Percentiles rank a stretch among this genome's conserved stretches.
phyloP scores from a whole-genome alignment of 2,797 vertebrate genomes.

The Argyrosomus regius region DNA sequence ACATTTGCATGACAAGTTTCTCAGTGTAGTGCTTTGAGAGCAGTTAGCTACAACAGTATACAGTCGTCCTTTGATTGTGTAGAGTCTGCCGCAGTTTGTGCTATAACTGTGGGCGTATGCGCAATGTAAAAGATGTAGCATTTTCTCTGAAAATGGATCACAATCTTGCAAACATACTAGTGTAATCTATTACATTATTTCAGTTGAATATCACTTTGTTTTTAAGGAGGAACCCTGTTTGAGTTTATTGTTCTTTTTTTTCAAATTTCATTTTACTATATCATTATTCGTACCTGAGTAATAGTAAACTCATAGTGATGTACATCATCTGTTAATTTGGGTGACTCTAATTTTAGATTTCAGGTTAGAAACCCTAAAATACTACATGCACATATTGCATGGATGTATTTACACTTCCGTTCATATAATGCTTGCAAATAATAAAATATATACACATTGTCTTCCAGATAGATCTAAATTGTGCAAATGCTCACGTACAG shows the following conservation, averaged over 20 bases:
- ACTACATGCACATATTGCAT: not conserved
- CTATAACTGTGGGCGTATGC: not conserved
- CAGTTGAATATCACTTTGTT: not conserved
- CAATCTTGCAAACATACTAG: not conserved
- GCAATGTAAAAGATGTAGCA: not conserved
- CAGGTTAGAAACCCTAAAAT: not conserved
- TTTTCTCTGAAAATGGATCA: not conserved
- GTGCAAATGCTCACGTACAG: slow-evolving; percentile 8
- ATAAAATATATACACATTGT: not conserved
- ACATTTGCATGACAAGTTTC: slow-evolving; percentile 82
- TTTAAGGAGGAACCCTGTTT: not conserved
- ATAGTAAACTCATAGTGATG: not conserved
- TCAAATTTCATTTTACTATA: not conserved
- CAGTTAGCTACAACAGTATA: slow-evolving; percentile 46
- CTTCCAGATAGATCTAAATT: slow-evolving; percentile 10
- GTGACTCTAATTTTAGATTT: not conserved
- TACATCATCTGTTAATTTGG: not conserved
- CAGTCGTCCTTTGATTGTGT: slow-evolving; percentile 45
- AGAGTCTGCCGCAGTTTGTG: not conserved
- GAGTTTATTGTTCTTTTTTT: not conserved
- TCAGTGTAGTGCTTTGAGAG: slow-evolving; percentile 67
- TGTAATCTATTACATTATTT: not conserved
- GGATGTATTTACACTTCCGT: not conserved
- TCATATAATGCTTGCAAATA: slow-evolving; percentile 12
- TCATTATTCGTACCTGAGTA: not conserved